Conservation (phyloP, 30 jellyfish, hydroid and myxozoan species). For the Cassiopea andromeda region DNA sequence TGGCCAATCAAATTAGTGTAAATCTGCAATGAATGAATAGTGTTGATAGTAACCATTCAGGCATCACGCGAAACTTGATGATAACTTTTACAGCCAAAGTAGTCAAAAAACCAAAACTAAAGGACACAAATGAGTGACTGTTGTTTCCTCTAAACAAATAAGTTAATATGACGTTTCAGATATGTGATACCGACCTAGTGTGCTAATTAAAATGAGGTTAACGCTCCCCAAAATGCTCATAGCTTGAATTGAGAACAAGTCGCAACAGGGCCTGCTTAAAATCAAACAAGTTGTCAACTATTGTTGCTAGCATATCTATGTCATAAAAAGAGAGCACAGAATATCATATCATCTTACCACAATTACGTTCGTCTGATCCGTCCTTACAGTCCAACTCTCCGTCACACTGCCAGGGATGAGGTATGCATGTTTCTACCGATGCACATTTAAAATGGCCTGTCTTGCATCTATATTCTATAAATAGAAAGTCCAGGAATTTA, state of each 20-base stretch:
- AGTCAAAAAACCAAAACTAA: background rate
- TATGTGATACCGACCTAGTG: no score
- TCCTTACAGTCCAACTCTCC: conserved; percentile 71
- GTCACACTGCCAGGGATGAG: conserved; percentile 67
- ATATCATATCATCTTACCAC: conserved; percentile 45
- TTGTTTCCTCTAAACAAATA: background rate
- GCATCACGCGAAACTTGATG: background rate
- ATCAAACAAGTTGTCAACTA: background rate
- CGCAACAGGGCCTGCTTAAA: no score
- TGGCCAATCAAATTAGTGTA: conserved; percentile 18
- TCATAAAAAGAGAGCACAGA: background rate
- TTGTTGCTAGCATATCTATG: background rate
- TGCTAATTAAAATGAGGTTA: no score
- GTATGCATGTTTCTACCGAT: conserved; percentile 38
- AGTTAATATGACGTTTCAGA: no score
- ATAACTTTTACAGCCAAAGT: background rate
- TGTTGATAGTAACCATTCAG: conserved; percentile 36
- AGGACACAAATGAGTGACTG: background rate
- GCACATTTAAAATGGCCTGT: conserved; percentile 58
- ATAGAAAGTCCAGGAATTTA: background rate
- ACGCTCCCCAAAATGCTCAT: no score
- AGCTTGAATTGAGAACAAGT: no score
- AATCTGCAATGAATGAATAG: conserved; percentile 61
- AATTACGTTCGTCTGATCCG: conserved; percentile 48
- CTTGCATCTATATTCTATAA: conserved; percentile 27